Base-by-base conservation (phyloP, 2,888 invertebrate genomes). In the Lysandra coridon region DNA sequence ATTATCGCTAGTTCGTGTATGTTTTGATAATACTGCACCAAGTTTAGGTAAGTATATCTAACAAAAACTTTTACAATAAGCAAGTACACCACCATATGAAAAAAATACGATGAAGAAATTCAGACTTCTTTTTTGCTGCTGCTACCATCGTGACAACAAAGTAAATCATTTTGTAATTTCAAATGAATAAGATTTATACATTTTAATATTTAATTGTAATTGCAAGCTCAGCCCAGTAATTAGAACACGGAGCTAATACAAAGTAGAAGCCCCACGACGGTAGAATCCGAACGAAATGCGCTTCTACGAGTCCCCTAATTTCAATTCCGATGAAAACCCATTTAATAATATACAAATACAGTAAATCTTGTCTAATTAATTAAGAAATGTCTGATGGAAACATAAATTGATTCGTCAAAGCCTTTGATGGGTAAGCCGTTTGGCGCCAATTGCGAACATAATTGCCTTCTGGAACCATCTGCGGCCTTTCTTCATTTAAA, bases 381-480 rank as follows among this genome's bases (percentile, higher is more conserved):
- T 82, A 82, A 78, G 80, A 80, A 74, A 49, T 69, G 60, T 40
- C 14, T 57, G 80, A 78, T 73, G 62, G 73, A 80, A 76, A 76
- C 76, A 76, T 76, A 76, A 80, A 77, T 79, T 74, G 80, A 80
- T 83, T 82, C 81, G 77, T 78, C 81, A 78, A 82, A 81, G 83
- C 84, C 83, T 85, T 84, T 85, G 85, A 87, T 86, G 84, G 84
- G 83, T 85, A 86, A 85, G 83, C 86, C 84, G 86, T 86, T 85
- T 82, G 80, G 85, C 77, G 83, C 83, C 82, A 80, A 84, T 83
- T 84, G 83, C 83, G 85, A 83, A 83, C 87, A 90, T 88, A 89
- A 91, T 91, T 90, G 87, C 84, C 84, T 83, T 84, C 84, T 80
- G 81, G 83, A 80, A 88, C 86, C 91, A 91, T 87, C 90, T 91